These are phyloP conservation scores for Istiophorus platypterus DNA, from an alignment of 2,113 vertebrate genomes.

Conservation along the genomic window DNA sequence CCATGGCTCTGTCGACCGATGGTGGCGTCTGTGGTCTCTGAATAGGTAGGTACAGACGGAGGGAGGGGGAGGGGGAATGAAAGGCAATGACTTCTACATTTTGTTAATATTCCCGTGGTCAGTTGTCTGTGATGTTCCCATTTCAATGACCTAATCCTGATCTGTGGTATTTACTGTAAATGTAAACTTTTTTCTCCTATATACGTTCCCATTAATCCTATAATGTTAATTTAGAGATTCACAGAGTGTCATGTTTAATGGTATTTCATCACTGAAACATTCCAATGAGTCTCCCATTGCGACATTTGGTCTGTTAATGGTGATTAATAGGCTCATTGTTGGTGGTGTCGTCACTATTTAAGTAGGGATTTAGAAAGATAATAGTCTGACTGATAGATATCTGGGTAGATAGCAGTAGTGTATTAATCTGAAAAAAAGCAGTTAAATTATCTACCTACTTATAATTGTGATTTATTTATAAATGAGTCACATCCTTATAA, in stretches of 20 bases:
- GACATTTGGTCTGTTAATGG: not conserved
- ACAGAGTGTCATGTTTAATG: too few species aligned
- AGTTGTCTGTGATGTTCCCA: not conserved
- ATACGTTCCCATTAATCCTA: too few species aligned
- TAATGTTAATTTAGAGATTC: too few species aligned
- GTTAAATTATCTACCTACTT: too few species aligned
- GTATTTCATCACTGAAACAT: not conserved
- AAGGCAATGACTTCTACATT: not conserved
- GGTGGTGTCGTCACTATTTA: too few species aligned
- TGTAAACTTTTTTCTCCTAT: not conserved
- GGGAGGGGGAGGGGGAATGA: not conserved
- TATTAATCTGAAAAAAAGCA: too few species aligned
- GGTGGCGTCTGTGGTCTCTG: not conserved
- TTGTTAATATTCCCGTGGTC: not conserved
- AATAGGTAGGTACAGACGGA: slow-evolving; percentile 37
- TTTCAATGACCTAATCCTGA: not conserved
- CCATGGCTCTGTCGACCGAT: not conserved
- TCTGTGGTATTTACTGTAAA: not conserved
- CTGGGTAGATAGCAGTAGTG: too few species aligned
- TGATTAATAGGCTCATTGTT: not conserved
- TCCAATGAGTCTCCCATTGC: not conserved
- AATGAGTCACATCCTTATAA: not conserved
- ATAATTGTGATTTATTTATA: not conserved
- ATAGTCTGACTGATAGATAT: too few species aligned
- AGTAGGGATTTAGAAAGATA: too few species aligned